Conservation (phyloP, 1,140 invertebrate genomes). For the Pseudomyrmex sp. region DNA sequence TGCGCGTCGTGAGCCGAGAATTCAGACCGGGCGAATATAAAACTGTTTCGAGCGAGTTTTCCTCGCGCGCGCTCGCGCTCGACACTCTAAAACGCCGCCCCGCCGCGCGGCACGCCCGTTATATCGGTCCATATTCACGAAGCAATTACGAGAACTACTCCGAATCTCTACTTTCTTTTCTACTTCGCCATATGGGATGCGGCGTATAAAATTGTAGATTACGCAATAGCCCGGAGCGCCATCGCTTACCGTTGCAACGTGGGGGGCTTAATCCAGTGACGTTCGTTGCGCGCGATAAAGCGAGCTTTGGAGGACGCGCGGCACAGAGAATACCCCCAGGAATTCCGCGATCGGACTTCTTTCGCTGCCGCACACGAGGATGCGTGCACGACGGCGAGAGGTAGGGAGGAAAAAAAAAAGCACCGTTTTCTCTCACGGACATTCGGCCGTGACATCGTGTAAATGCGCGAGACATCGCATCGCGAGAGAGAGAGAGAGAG, state of each 20-base stretch:
- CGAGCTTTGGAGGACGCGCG: slow-evolving; percentile 61
- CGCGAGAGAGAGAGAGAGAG: slow-evolving; percentile 30
- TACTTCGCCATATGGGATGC: slow-evolving; percentile 51
- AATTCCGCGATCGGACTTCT: slow-evolving; percentile 55
- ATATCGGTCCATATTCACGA: slow-evolving; percentile 66
- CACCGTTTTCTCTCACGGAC: slow-evolving; percentile 28
- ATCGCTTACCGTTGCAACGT: slow-evolving; percentile 69
- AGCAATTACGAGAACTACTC: slow-evolving; percentile 67
- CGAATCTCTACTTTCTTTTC: slow-evolving; percentile 70
- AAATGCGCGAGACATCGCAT: slow-evolving; percentile 43
- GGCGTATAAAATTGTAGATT: slow-evolving; percentile 73
- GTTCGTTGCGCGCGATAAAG: slow-evolving; percentile 72
- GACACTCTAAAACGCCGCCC: too few species aligned
- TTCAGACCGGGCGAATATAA: not conserved
- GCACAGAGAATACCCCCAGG: slow-evolving; percentile 62
- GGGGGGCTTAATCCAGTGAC: slow-evolving; percentile 70
- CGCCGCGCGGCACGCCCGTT: slow-evolving; percentile 5
- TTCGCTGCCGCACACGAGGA: slow-evolving; percentile 34
- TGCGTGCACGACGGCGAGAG: not conserved
- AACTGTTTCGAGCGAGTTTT: slow-evolving; percentile 13
- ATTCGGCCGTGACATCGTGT: slow-evolving; percentile 39
- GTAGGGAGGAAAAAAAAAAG: slow-evolving; percentile 29
- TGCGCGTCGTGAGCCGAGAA: slow-evolving; percentile 29
- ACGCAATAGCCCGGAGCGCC: slow-evolving; percentile 71
- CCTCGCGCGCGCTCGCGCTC: not conserved